Evolutionary conservation across 2,888 invertebrate species (phyloP).

Genomic region (Dicroscelio sp.): DNA sequence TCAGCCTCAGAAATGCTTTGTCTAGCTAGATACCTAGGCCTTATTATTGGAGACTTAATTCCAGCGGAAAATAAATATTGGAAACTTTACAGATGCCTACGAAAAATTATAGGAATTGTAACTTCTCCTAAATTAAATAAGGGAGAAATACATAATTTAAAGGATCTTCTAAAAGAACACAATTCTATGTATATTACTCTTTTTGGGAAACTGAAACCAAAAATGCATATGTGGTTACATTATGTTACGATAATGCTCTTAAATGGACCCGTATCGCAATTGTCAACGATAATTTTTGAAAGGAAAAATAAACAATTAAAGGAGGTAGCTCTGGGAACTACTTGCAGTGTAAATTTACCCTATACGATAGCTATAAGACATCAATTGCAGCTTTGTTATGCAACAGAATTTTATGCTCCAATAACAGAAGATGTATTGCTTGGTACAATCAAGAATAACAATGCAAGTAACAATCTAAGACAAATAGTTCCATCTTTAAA

Average conservation of each 20-base stretch:
- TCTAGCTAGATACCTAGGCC: not conserved
- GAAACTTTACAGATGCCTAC: not conserved
- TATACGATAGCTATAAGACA: not conserved
- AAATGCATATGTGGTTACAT: no score
- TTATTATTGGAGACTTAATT: not conserved
- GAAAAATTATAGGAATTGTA: not conserved
- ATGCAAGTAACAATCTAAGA: conserved; percentile 44
- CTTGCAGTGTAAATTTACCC: not conserved
- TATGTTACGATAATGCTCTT: no score
- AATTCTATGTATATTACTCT: not conserved
- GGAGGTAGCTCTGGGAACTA: not conserved
- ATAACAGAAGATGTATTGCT: conserved; percentile 31
- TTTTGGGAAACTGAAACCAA: no score
- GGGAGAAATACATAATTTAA: not conserved
- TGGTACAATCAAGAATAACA: conserved; percentile 52
- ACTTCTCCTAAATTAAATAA: not conserved
- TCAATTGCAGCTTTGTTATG: conserved; percentile 22
- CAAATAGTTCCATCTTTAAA: conserved; percentile 71
- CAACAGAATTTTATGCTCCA: conserved; percentile 32
- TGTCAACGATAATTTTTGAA: not conserved
- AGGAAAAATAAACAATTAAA: not conserved
- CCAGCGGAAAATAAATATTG: not conserved
- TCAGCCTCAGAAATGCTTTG: not conserved
- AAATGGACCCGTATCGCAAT: no score
- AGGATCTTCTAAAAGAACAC: not conserved